phyloP scores from a whole-genome alignment of 2,797 vertebrate species.

The Chaenodraco wilsoni region DNA sequence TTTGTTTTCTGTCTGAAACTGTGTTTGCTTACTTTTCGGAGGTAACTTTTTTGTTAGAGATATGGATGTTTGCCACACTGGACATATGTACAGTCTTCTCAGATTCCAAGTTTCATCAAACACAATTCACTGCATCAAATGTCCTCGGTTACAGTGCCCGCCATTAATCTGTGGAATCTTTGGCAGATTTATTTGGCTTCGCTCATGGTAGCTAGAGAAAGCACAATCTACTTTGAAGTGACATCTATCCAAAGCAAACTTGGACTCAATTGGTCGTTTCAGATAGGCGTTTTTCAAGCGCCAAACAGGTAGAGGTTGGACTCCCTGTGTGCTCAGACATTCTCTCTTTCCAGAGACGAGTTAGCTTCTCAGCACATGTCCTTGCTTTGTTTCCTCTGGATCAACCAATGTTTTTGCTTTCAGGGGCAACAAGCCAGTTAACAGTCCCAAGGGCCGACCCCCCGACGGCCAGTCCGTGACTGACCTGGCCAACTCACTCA shows the following conservation, averaged over 20 bases:
- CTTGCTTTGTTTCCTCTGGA: conserved; percentile 15
- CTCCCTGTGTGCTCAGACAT: conserved; percentile 62
- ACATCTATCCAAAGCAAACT: conserved; percentile 68
- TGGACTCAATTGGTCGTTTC: conserved; percentile 59
- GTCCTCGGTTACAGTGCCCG: conserved; percentile 62
- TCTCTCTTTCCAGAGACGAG: conserved; percentile 67
- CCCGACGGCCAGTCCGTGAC: conserved; percentile 92
- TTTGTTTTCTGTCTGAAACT: conserved; percentile 61
- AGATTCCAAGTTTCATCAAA: conserved; percentile 66
- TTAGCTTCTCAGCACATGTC: conserved; percentile 51
- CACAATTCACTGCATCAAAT: conserved; percentile 61
- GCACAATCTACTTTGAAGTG: conserved; percentile 57
- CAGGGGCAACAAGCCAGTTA: conserved; percentile 92
- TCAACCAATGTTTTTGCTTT: conserved; percentile 68
- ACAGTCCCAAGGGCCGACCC: conserved; percentile 91
- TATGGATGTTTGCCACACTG: conserved; percentile 68
- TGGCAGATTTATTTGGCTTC: conserved; percentile 68
- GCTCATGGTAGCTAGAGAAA: conserved; percentile 56
- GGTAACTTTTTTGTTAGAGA: conserved; percentile 69
- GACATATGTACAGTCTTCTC: conserved; percentile 62
- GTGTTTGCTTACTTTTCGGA: conserved; percentile 58
- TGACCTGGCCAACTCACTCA: conserved; percentile 97
- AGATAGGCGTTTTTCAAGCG: conserved; percentile 53
- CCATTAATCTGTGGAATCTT: conserved; percentile 58
- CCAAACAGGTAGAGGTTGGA: conserved; percentile 72